Base-by-base conservation (phyloP, 2,888 invertebrate genomes). In the Acleris literana region DNA sequence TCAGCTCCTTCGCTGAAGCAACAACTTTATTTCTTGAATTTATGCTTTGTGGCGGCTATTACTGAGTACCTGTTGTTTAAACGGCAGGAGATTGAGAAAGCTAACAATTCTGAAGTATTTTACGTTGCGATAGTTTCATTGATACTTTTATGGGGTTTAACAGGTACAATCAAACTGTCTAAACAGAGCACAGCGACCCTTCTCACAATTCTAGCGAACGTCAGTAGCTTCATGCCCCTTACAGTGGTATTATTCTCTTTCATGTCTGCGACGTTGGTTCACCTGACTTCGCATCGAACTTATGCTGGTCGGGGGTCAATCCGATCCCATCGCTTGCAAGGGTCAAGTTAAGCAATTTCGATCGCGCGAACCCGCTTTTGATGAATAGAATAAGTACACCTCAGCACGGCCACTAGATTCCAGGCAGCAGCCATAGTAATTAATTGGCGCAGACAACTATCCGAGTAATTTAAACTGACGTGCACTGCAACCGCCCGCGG, bases 381-480 rank as follows among this genome's bases (percentile, higher is more conserved):
- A 13, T 39, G 39, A 13, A 4, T 39, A 13, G 39, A 39, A 39
- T 13, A 39, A 39, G 11, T 13, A 13, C 13, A 39, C 13, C 4
- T 9, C 39, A 39, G 39, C 39, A 39, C 46, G 5, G n/a, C 20
- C 16, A 17, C 18, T 18, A 18, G 20, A 55, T 55, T 49, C 22
- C 62, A 39, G 48, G 3, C 13, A 16, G 20, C 33, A 49, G 48
- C 62, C 39, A 22, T 16, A 49, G 39, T 16, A 48, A 62, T 62
- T 62, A 62, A 55, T 63, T 63, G 55, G 62, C 29, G 46, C 55
- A 55, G 48, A 25, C 54, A 55, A 55, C 20, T 55, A 62, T 62
- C 39, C 33, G 48, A 17, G 33, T 54, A 55, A 62, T 58, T 48
- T 56, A 3, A 48, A 25, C 57, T 17, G 39, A 39, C 39, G 55